Evolutionary conservation across 2,797 vertebrate genomes (phyloP), one percentile per base, ranked within the genome.

Genomic region (Molothrus ater): DNA sequence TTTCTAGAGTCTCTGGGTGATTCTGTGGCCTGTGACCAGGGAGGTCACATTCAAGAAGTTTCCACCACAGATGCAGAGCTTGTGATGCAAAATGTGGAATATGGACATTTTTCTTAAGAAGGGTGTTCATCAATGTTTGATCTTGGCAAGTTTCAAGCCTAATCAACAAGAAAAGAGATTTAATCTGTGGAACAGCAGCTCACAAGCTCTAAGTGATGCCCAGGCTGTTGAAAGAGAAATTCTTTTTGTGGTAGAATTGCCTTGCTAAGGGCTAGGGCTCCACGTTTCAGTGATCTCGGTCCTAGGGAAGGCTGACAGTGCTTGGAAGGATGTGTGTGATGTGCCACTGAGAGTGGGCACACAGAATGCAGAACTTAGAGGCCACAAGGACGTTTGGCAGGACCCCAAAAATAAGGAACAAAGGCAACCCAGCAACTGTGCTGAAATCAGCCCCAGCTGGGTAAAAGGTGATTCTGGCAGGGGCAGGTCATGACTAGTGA

Each of bases 251-350:
- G 29, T 45, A 17, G 40, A 40, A 40, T 24, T 9, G 40, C 56
- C 64, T 34, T 25, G 29, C 1, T 61, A 17, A 76, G 13, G 21
- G 12, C 3, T 24, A 19, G 53, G 63, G 32, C 10, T 68, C 36
- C 12, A 4, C 38, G 5, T 59, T 51, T 43, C 61, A 51, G 0
- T 32, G 32, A 22, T 43, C 28, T 36, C 36, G 16, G 53, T 36
- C 21, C 53, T 10, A 5, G 26, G 14, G 12, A 21, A 50, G 4
- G 6, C 0, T 36, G 45, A 12, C 21, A 22, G 2, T 5, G 14
- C 31, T 31, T 21, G 36, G 51, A 34, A 50, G 43, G 36, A 26
- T 34, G 45, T 40, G 34, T 26, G 45, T 40, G 34, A 60, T 38
- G 60, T 57, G 60, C 17, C 60, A 17, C 36, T 17, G 43, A 21